These are phyloP conservation scores for Geococcyx californianus DNA, from an alignment of 2,113 vertebrate species.

Conservation along the genomic window DNA sequence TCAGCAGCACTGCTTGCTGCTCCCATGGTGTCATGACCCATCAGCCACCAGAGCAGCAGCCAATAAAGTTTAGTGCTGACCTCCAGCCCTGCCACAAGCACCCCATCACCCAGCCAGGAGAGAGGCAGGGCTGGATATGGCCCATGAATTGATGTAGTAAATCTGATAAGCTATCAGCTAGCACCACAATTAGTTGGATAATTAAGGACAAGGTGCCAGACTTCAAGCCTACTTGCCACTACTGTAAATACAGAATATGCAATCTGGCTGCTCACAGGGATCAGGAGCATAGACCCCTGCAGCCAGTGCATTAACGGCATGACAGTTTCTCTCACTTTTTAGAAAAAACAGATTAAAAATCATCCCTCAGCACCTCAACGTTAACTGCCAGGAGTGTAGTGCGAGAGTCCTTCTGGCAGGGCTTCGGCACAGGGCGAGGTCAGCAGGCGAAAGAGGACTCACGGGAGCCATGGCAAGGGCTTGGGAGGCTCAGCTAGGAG, in stretches of 20 bases:
- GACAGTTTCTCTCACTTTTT: rapidly evolving
- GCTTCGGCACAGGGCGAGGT: not conserved
- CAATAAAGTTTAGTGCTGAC: rapidly evolving
- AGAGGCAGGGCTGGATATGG: rapidly evolving
- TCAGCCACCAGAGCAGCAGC: rapidly evolving
- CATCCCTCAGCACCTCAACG: not conserved
- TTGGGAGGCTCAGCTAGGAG: not conserved
- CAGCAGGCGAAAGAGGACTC: not conserved
- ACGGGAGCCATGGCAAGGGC: rapidly evolving
- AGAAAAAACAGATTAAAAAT: not conserved
- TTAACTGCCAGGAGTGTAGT: not conserved
- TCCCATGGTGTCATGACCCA: rapidly evolving
- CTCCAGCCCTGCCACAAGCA: rapidly evolving
- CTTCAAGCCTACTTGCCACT: not conserved
- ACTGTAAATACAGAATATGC: not conserved
- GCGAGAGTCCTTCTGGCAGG: not conserved
- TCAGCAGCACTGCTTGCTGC: rapidly evolving
- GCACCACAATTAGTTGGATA: not conserved
- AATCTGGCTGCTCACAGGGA: not conserved
- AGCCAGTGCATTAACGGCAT: not conserved
- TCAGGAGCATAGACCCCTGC: not conserved
- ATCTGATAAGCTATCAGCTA: not conserved
- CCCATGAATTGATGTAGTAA: rapidly evolving
- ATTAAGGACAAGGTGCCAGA: not conserved
- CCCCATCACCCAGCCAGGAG: not conserved